Percentiles rank a stretch among this genome's conserved stretches.
Conservation (phyloP, 2,797 vertebrate genomes). For the Hybognathus amarus region DNA sequence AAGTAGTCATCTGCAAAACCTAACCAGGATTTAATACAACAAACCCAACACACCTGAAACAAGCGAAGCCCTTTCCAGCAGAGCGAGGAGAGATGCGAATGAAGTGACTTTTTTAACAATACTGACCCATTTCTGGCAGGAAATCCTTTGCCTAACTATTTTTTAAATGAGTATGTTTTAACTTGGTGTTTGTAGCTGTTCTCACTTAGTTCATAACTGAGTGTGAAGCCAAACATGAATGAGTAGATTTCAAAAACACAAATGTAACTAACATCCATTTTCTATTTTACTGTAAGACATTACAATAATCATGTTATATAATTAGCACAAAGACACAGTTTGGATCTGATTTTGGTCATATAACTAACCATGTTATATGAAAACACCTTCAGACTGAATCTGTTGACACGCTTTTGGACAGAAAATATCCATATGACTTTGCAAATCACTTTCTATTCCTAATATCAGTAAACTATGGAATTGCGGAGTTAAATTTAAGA, state of each 20-base stretch:
- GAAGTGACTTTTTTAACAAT: not conserved
- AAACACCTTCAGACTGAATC: not conserved
- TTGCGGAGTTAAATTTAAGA: not conserved
- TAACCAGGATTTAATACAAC: not conserved
- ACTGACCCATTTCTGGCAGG: not conserved
- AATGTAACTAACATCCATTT: not conserved
- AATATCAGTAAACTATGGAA: not conserved
- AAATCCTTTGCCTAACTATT: not conserved
- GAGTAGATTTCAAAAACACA: not conserved
- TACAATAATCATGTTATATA: too few relatives aligned
- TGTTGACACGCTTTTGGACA: not conserved
- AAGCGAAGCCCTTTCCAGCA: not conserved
- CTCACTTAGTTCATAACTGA: not conserved
- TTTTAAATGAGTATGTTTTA: not conserved
- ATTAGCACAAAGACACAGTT: not conserved
- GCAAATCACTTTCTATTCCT: not conserved
- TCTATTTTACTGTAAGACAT: not conserved
- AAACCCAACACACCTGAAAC: not conserved
- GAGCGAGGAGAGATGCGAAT: not conserved
- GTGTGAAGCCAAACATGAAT: not conserved
- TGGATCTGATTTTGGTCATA: not conserved
- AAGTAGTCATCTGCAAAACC: conserved; percentile 64
- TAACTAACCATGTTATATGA: not conserved
- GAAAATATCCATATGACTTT: not conserved
- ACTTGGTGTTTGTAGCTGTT: not conserved